Percentiles rank a stretch among this genome's conserved stretches.
These are phyloP conservation scores for Pteromalus puparum DNA, from an alignment of 1,140 invertebrate species.

Conservation along the genomic window DNA sequence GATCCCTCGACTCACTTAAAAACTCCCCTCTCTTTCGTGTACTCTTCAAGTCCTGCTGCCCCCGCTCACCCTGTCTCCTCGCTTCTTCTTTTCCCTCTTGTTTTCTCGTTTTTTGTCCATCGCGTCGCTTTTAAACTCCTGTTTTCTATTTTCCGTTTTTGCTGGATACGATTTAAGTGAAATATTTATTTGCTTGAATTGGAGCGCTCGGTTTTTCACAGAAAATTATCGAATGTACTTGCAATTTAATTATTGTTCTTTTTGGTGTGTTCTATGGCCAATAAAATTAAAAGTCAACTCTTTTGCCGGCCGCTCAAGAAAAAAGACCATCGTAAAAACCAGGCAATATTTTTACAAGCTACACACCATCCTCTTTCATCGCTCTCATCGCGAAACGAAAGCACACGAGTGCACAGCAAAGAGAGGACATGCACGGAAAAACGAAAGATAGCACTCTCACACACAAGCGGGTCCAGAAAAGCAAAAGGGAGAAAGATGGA, in stretches of 20 bases:
- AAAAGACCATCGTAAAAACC: not conserved
- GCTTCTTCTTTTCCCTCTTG: not conserved
- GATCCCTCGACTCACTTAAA: slow-evolving; percentile 2
- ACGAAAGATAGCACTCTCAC: slow-evolving; percentile 15
- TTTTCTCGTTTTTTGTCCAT: not conserved
- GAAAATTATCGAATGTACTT: too few relatives aligned
- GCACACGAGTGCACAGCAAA: not conserved
- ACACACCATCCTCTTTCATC: slow-evolving; percentile 5
- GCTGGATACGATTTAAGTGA: not conserved
- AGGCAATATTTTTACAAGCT: not conserved
- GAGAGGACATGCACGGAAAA: not conserved
- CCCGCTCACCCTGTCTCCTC: not conserved
- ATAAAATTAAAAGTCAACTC: too few relatives aligned
- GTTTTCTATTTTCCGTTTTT: not conserved
- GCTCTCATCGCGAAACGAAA: slow-evolving; percentile 29
- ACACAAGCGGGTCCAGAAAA: not conserved
- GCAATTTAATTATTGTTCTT: too few relatives aligned
- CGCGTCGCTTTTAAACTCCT: not conserved
- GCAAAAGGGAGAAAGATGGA: not conserved
- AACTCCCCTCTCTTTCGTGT: not conserved
- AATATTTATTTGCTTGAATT: too few relatives aligned
- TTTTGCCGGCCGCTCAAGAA: not conserved
- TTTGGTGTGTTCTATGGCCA: too few relatives aligned
- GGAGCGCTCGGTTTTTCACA: too few relatives aligned
- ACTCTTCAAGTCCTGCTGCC: not conserved